A percentile compares a stretch with the other conserved stretches of the same genome.
Evolutionary conservation across 2,888 invertebrate genomes (phyloP).

Genomic region (Elmis aenea): DNA sequence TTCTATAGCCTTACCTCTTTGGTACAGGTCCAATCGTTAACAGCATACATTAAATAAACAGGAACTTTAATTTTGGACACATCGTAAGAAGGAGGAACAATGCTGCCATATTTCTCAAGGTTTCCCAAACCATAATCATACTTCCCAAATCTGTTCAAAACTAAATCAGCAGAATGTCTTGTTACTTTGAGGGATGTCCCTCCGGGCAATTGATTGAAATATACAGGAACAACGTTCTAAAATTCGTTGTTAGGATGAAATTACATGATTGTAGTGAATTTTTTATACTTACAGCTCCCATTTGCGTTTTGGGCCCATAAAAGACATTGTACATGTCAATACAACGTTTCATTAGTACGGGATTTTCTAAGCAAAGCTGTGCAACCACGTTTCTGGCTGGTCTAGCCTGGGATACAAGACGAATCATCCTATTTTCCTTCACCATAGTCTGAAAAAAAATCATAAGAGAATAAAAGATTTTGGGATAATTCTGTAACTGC

Average conservation of each 20-base stretch:
- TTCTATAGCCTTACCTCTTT: slow-evolving; percentile 51
- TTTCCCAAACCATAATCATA: slow-evolving; percentile 54
- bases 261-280: slow-evolving; percentile 1
- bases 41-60: slow-evolving; percentile 56
- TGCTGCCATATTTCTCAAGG: slow-evolving; percentile 47
- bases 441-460: slow-evolving; percentile 29
- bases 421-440: slow-evolving; percentile 31
- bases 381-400: slow-evolving; percentile 26
- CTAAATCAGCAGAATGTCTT: slow-evolving; percentile 39
- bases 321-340: slow-evolving; percentile 37
- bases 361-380: slow-evolving; percentile 37
- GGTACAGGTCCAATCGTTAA: slow-evolving; percentile 58
- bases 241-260: slow-evolving; percentile 13
- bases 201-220: slow-evolving; percentile 41
- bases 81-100: slow-evolving; percentile 55
- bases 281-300: slow-evolving; percentile 35
- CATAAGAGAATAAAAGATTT: too few relatives aligned
- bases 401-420: slow-evolving; percentile 33
- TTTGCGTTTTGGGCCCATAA: slow-evolving; percentile 38
- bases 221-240: slow-evolving; percentile 40
- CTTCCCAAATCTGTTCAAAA: slow-evolving; percentile 49
- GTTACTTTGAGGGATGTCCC: slow-evolving; percentile 40
- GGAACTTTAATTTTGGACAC: slow-evolving; percentile 57
- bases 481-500: too few relatives aligned
- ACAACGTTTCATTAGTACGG: slow-evolving; percentile 36